Evolutionary conservation across 2,797 vertebrate genomes (phyloP).

Genomic region (Chrysocyon brachyurus): DNA sequence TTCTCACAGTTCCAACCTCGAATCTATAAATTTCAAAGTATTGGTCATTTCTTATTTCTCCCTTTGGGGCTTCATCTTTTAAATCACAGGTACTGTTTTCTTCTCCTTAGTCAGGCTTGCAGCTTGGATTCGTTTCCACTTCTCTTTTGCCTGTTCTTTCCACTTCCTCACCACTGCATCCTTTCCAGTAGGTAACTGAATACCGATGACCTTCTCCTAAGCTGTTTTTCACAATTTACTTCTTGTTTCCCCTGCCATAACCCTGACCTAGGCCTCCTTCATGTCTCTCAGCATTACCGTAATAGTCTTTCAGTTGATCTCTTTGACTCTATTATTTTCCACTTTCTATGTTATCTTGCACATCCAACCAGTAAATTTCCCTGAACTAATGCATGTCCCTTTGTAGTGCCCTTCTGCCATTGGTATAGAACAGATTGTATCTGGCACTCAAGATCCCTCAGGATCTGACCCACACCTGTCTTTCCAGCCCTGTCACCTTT

Average conservation of each 20-base stretch:
- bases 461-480: background rate
- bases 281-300: fast-evolving
- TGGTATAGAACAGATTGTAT: background rate
- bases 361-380: background rate
- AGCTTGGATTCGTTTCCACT: background rate
- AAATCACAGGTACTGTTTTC: background rate
- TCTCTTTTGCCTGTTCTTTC: background rate
- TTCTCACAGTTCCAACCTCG: background rate
- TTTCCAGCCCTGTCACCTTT: background rate
- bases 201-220: background rate
- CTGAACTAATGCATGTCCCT: background rate
- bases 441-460: background rate
- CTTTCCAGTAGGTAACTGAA: background rate
- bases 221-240: background rate
- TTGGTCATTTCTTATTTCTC: background rate
- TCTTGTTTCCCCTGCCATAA: background rate
- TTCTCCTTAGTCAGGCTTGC: background rate
- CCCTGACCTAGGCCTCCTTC: background rate
- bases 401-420: background rate
- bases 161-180: background rate
- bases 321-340: background rate
- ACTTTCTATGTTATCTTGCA: background rate
- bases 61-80: background rate
- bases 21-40: background rate
- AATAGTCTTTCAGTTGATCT: background rate